Conservation (phyloP, 30 jellyfish, hydroid and myxozoan genomes). For the Hydractinia echinata region DNA sequence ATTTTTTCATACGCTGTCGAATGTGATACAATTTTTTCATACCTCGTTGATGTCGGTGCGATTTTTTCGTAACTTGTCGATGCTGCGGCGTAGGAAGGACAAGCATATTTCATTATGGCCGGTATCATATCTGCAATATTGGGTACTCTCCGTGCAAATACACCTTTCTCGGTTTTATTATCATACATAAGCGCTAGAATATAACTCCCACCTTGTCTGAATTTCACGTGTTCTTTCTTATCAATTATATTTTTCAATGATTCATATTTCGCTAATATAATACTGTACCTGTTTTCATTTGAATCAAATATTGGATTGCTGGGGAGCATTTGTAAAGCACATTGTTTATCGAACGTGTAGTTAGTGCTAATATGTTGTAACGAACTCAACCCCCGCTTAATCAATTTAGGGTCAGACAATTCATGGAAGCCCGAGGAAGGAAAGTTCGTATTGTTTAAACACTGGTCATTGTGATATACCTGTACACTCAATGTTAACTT, state of each 20-base stretch:
- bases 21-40: too few species aligned
- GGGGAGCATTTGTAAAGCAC: background rate
- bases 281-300: background rate
- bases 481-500: background rate
- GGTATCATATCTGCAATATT: background rate
- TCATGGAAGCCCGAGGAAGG: background rate
- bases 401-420: too few species aligned
- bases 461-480: slow-evolving; percentile 7
- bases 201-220: background rate
- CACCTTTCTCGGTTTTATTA: background rate
- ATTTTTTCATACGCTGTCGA: too few species aligned
- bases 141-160: background rate
- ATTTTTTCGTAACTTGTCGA: background rate
- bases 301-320: background rate
- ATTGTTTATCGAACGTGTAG: background rate
- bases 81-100: background rate
- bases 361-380: background rate
- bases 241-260: background rate
- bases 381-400: background rate
- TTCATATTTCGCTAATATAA: background rate
- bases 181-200: background rate
- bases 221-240: background rate
- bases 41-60: too few species aligned
- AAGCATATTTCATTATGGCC: background rate
- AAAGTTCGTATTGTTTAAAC: background rate